Evolutionary conservation across 2,113 vertebrate species (phyloP).

Genomic region (Podocnemis expansa): DNA sequence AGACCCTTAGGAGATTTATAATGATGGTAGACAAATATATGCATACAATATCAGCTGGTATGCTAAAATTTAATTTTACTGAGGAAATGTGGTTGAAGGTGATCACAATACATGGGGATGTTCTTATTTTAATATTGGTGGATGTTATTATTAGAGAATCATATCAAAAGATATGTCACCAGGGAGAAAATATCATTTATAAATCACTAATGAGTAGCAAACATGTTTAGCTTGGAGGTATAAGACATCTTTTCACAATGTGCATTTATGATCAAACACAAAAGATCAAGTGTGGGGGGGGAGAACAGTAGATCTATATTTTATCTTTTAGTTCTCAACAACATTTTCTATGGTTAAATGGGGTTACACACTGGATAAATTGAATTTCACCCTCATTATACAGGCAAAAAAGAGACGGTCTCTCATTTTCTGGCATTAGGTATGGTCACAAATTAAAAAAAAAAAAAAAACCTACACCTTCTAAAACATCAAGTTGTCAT

Average conservation of each 20-base stretch:
- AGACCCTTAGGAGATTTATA: conserved; percentile 88
- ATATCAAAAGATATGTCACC: conserved; percentile 99
- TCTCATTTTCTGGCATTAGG: not conserved
- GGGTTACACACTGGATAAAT: conserved; percentile 17
- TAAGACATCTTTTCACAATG: conserved; percentile 84
- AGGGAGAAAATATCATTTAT: conserved; percentile 99
- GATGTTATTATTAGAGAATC: conserved; percentile 97
- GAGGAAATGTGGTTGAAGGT: conserved; percentile 88
- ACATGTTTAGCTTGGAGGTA: conserved; percentile 94
- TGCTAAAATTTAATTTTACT: conserved; percentile 86
- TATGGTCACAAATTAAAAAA: not conserved
- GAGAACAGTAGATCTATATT: conserved; percentile 72
- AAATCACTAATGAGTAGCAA: conserved; percentile 99
- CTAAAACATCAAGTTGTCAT: not conserved
- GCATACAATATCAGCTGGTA: conserved; percentile 87
- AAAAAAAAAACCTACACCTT: not conserved
- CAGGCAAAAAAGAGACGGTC: conserved; percentile 32
- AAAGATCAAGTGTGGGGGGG: conserved; percentile 77
- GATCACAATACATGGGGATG: conserved; percentile 89
- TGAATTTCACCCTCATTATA: conserved; percentile 35
- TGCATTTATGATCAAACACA: conserved; percentile 86
- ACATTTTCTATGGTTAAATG: conserved; percentile 68
- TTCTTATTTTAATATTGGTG: conserved; percentile 97
- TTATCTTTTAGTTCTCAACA: conserved; percentile 72
- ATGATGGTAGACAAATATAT: conserved; percentile 89